These are phyloP conservation scores for Prosapia bicincta DNA, from an alignment of 2,888 invertebrate genomes.

Conservation along the genomic window DNA sequence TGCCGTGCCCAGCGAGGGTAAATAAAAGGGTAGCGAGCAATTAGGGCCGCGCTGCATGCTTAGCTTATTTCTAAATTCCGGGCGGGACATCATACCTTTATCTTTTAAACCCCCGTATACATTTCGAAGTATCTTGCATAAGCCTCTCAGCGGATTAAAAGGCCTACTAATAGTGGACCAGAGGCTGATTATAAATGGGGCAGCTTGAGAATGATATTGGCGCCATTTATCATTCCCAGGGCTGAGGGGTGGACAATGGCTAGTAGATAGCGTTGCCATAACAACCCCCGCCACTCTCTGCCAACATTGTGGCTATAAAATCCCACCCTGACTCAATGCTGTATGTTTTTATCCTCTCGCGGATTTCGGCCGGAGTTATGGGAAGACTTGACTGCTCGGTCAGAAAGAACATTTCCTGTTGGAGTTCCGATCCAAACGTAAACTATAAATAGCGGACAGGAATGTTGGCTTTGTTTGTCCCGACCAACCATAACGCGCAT, in stretches of 20 bases:
- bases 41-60: too few species aligned
- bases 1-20: too few species aligned
- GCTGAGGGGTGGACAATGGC: conserved; percentile 27
- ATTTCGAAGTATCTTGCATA: not conserved
- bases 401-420: not conserved
- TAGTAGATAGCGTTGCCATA: conserved; percentile 23
- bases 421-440: not conserved
- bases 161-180: conserved; percentile 7
- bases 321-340: not conserved
- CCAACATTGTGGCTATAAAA: conserved; percentile 2
- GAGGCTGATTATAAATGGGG: conserved; percentile 30
- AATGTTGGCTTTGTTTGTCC: not conserved
- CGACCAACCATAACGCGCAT: not conserved
- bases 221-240: conserved; percentile 27
- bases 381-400: not conserved
- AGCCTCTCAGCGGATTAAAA: conserved; percentile 18
- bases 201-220: conserved; percentile 29
- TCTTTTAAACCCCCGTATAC: conserved; percentile 27
- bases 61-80: conserved; percentile 12
- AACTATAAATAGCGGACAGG: not conserved
- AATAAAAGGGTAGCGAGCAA: not conserved
- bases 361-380: not conserved
- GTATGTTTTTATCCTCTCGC: not conserved
- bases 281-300: conserved; percentile 12
- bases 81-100: conserved; percentile 23